Evolutionary conservation across 2,888 invertebrate species (phyloP), one percentile per base, ranked within the genome.

Genomic region (Lamproptera curius): DNA sequence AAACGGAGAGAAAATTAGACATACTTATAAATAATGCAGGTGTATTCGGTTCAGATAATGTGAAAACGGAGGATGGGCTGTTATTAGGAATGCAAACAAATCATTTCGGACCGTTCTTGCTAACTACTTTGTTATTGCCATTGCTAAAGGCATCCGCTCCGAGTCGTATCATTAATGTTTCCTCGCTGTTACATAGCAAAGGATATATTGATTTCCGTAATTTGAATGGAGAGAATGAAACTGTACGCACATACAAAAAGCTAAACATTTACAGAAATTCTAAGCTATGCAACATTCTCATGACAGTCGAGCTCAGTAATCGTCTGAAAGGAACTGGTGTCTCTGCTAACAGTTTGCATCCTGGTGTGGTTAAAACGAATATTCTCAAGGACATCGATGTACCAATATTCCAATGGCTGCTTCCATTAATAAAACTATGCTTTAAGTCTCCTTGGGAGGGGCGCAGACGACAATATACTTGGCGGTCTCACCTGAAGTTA

Each of bases 281-380:
- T 0, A 95, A 95, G 68, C 91, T 92, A 56, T 93, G 92, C 35
- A 94, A 94, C 62, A 91, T 95, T 52, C 90, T 91, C 47, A 94
- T 93, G 65, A 15, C 93, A 0, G 71, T 89, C 20, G 95, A 95
- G 74, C 73, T 95, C 52, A 91, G 92, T 1, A 86, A 89, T 45
- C 88, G 90, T 44, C 72, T 95, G 42, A 89, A 92, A 65, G 92
- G 91, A 2, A 90, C 92, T 1, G 90, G 90, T 14, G 91, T 95
- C 0, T 94, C 94, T 0, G 92, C 90, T 0, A 95, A 95, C 68
- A 92, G 92, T 61, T 80, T 96, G 45, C 95, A 96, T 80, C 96
- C 96, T 0, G 96, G 96, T 16, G 87, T 92, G 76, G 92, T 95
- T 33, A 90, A 91, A 59, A 93, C 93, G 0, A 59, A 68, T 6